Evolutionary conservation across 2,888 invertebrate species (phyloP).

Genomic region (Aphelenchoides bicaudatus): DNA sequence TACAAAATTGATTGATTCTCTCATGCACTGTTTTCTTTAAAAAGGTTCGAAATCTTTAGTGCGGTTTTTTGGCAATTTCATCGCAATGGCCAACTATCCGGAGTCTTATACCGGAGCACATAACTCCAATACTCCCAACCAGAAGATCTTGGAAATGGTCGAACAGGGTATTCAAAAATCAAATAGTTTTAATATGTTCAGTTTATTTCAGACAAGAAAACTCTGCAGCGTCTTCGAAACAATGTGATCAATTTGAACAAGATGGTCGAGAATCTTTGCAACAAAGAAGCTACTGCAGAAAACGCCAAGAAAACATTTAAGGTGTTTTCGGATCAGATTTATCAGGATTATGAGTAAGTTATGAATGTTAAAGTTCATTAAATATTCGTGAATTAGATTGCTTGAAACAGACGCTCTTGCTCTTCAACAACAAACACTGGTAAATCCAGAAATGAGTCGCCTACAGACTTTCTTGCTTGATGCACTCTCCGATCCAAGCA

Average conservation of each 20-base stretch:
- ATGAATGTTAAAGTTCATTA: neutral
- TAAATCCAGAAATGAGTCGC: constrained; percentile 21
- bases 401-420: constrained; percentile 4
- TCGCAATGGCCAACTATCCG: too few species aligned
- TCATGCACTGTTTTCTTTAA: too few species aligned
- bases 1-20: too few species aligned
- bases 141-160: too few species aligned
- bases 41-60: too few species aligned
- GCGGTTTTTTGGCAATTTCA: too few species aligned
- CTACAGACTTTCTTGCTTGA: constrained; percentile 31
- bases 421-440: too few species aligned
- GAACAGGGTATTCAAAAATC: too few species aligned
- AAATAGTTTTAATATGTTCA: too few species aligned
- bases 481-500: constrained; percentile 20
- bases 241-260: neutral
- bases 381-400: neutral
- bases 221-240: neutral
- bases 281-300: constrained; percentile 1
- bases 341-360: constrained; percentile 11
- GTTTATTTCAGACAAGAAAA: neutral
- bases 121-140: too few species aligned
- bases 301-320: neutral
- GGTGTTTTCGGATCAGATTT: constrained; percentile 2
- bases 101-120: too few species aligned
- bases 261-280: constrained; percentile 1